Evolutionary conservation across 2,113 vertebrate genomes (phyloP).

Genomic region (Etheostoma spectabile): DNA sequence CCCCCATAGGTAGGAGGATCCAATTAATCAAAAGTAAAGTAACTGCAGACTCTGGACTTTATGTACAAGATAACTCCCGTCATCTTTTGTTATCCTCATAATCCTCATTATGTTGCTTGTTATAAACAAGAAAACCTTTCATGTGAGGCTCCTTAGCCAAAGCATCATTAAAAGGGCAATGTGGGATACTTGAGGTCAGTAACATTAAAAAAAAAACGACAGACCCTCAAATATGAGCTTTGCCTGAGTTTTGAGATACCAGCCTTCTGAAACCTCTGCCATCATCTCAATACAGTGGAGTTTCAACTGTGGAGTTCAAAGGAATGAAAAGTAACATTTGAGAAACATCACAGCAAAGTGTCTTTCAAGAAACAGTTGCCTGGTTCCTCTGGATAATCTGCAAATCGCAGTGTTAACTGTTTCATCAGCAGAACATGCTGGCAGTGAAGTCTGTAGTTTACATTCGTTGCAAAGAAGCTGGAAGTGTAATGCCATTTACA

Average conservation of each 20-base stretch:
- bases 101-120: neutral
- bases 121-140: neutral
- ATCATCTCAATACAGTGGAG: neutral
- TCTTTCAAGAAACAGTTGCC: neutral
- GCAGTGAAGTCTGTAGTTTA: neutral
- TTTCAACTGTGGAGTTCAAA: neutral
- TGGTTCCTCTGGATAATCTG: neutral
- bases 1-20: too few species aligned
- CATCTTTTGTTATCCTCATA: neutral
- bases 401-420: neutral
- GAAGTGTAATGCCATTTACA: neutral
- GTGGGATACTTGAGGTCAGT: too few species aligned
- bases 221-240: neutral
- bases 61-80: neutral
- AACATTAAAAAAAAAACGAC: too few species aligned
- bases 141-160: neutral
- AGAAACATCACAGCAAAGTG: neutral
- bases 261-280: neutral
- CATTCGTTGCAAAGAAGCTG: neutral
- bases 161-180: neutral
- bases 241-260: neutral
- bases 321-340: neutral
- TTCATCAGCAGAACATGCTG: neutral
- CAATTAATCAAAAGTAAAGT: neutral
- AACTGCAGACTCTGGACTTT: neutral